Evolutionary conservation across 2,797 vertebrate genomes (phyloP).

Genomic region (Scolopax rusticola): DNA sequence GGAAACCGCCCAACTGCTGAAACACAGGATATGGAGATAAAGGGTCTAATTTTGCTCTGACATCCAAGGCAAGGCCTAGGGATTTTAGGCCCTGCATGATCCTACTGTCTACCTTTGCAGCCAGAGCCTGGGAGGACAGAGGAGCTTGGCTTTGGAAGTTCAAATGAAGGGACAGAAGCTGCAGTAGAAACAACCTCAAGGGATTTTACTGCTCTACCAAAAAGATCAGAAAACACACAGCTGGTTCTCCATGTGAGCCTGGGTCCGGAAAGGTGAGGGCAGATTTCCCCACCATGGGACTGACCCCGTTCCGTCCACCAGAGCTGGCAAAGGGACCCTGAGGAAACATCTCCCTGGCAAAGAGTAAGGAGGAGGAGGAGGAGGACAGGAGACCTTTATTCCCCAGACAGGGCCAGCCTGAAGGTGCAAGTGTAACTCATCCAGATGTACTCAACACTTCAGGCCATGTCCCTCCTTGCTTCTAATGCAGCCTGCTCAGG

Average conservation of each 20-base stretch:
- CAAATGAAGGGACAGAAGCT: neutral
- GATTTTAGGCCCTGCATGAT: accelerated
- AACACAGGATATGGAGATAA: neutral
- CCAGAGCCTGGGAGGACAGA: neutral
- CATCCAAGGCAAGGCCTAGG: neutral
- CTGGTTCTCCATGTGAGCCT: accelerated
- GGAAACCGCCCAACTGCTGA: neutral
- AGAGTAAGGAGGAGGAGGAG: neutral
- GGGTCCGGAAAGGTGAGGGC: neutral
- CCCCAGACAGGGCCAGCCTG: neutral
- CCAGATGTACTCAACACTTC: accelerated
- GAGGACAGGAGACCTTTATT: neutral
- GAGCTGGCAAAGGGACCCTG: neutral
- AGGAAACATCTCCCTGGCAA: neutral
- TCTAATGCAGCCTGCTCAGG: neutral
- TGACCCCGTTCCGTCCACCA: neutral
- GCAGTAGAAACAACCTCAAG: neutral
- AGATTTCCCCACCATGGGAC: neutral
- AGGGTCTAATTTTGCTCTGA: neutral
- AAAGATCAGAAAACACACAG: neutral
- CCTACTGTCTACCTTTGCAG: neutral
- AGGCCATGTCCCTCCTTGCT: neutral
- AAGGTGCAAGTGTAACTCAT: accelerated
- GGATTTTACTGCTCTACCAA: neutral
- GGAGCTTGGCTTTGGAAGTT: neutral